Evolutionary conservation across 2,113 vertebrate species (phyloP).

Genomic region (Nipponia nippon): DNA sequence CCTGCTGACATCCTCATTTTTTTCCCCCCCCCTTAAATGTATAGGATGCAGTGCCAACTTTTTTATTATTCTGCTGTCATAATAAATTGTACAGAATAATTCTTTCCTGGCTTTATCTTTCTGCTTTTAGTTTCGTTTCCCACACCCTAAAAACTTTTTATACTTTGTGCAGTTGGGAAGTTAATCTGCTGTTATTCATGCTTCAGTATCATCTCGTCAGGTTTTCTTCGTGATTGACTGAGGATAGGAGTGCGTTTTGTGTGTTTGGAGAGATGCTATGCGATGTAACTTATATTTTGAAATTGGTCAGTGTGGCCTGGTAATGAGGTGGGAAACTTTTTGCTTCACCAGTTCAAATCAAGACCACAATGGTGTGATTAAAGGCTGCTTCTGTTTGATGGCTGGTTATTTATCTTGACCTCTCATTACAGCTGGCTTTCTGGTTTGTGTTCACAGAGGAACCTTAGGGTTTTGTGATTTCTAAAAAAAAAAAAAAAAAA

Average conservation of each 20-base stretch:
- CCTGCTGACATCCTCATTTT: background rate
- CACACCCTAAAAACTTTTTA: background rate
- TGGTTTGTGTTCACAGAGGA: background rate
- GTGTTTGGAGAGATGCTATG: background rate
- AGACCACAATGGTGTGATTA: background rate
- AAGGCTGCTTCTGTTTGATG: slow-evolving; percentile 6
- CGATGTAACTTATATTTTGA: background rate
- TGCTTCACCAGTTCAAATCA: background rate
- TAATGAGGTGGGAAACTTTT: background rate
- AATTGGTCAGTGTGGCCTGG: background rate
- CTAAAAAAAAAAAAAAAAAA: background rate
- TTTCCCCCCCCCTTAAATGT: background rate
- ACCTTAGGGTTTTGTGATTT: background rate
- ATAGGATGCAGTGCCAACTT: background rate
- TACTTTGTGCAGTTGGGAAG: background rate
- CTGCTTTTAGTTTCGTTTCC: background rate
- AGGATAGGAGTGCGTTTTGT: background rate
- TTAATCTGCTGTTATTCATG: background rate
- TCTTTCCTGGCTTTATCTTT: background rate
- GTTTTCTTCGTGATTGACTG: background rate
- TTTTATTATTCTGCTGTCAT: background rate
- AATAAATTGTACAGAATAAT: background rate
- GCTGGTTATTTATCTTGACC: background rate
- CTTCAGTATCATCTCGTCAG: background rate
- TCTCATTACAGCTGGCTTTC: slow-evolving; percentile 28